These are phyloP conservation scores for Choloepus didactylus DNA, from an alignment of 2,797 vertebrate genomes.

Conservation along the genomic window DNA sequence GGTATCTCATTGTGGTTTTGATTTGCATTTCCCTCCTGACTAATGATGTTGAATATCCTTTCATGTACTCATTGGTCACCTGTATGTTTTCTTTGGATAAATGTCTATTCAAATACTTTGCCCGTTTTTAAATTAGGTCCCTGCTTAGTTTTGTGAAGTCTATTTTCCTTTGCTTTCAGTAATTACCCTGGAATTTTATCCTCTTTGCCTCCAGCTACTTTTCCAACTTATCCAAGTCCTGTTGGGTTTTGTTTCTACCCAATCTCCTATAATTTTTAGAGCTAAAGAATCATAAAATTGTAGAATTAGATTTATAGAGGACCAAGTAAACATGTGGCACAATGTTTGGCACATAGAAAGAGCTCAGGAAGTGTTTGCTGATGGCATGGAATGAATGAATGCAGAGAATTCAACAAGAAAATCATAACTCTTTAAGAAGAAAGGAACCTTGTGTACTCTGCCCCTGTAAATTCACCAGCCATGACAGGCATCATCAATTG, in stretches of 20 bases:
- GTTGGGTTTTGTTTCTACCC: constrained; percentile 28
- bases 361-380: not conserved
- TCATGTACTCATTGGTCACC: not conserved
- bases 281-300: not conserved
- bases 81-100: not conserved
- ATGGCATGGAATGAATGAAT: not conserved
- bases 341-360: not conserved
- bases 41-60: not conserved
- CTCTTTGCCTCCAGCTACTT: constrained; percentile 51
- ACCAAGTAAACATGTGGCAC: not conserved
- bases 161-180: constrained; percentile 15
- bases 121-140: constrained; percentile 6
- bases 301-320: not conserved
- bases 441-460: not conserved
- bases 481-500: not conserved
- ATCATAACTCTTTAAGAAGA: constrained; percentile 3
- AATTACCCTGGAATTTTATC: constrained; percentile 25
- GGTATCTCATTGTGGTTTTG: not conserved
- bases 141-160: not conserved
- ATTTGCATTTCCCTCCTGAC: not conserved
- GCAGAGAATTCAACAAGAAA: constrained; percentile 17
- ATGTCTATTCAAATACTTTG: constrained; percentile 24
- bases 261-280: constrained; percentile 40
- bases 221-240: not conserved
- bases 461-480: not conserved